A percentile compares a stretch with the other conserved stretches of the same genome.
Evolutionary conservation across 2,888 invertebrate genomes (phyloP).

Genomic region (Epirrhoe alternata): DNA sequence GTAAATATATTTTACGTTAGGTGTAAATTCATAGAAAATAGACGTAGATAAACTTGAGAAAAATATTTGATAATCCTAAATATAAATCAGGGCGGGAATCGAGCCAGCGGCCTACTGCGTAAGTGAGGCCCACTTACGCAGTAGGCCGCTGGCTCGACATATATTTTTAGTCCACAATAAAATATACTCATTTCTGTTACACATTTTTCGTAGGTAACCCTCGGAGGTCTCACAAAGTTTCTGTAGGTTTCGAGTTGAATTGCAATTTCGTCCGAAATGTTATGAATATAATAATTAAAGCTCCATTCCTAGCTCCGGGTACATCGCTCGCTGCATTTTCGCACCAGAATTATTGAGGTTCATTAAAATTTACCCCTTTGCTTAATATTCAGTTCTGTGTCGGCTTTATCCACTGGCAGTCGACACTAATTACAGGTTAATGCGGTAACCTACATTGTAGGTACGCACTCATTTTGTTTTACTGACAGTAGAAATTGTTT

Average conservation of each 20-base stretch:
- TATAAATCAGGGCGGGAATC: too few relatives aligned
- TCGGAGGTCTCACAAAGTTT: slow-evolving; percentile 1
- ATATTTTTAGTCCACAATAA: too few relatives aligned
- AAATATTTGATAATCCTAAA: too few relatives aligned
- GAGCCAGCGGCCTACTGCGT: too few relatives aligned
- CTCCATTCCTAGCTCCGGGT: slow-evolving; percentile 40
- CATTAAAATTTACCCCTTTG: slow-evolving; percentile 60
- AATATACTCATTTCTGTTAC: not conserved
- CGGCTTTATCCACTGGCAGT: slow-evolving; percentile 46
- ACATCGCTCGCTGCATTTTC: slow-evolving; percentile 50
- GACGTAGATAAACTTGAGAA: too few relatives aligned
- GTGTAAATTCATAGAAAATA: too few relatives aligned
- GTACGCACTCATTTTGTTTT: slow-evolving; percentile 18
- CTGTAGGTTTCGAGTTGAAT: slow-evolving; percentile 8
- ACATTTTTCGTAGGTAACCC: not conserved
- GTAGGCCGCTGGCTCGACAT: too few relatives aligned
- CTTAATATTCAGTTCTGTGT: slow-evolving; percentile 53
- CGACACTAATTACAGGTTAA: slow-evolving; percentile 44
- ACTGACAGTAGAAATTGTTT: slow-evolving; percentile 12
- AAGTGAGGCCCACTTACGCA: too few relatives aligned
- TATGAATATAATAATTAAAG: slow-evolving; percentile 15
- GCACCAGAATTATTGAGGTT: slow-evolving; percentile 55
- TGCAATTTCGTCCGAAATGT: slow-evolving; percentile 13
- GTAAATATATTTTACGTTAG: too few relatives aligned
- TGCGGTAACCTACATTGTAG: slow-evolving; percentile 35